Conservation (phyloP, 1,140 invertebrate species). For the Drosophila obscura region DNA sequence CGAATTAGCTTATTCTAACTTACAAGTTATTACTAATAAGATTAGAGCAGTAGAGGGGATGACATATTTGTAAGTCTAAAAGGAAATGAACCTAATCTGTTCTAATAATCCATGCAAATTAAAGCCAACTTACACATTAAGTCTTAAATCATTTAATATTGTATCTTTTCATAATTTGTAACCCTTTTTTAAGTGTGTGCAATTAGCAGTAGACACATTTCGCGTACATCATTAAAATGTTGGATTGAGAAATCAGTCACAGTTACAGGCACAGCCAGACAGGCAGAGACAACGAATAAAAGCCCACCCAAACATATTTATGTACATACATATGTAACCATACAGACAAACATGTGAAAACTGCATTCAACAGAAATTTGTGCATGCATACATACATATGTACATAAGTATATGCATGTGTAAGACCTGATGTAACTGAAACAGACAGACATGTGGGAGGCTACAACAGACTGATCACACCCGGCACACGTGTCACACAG, state of each 20-base stretch:
- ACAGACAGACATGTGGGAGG: conserved; percentile 16
- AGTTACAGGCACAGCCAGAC: conserved; percentile 56
- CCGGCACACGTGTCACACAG: conserved; percentile 12
- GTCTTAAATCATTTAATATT: too few species aligned
- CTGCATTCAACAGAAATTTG: conserved; percentile 1
- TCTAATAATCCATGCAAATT: too few species aligned
- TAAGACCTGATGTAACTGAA: neutral
- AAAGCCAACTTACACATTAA: too few species aligned
- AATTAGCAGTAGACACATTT: conserved; percentile 41
- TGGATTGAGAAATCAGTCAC: conserved; percentile 53
- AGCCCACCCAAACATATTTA: conserved; percentile 51
- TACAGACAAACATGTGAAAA: too few species aligned
- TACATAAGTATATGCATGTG: neutral
- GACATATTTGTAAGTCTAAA: too few species aligned
- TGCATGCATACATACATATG: conserved; percentile 16
- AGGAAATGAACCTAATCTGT: too few species aligned
- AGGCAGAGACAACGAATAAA: conserved; percentile 28
- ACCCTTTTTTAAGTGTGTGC: conserved; percentile 28
- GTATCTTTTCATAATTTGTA: conserved; percentile 6
- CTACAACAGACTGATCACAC: conserved; percentile 11
- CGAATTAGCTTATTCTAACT: too few species aligned
- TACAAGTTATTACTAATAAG: too few species aligned
- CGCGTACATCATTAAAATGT: conserved; percentile 36
- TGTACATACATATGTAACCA: conserved; percentile 14
- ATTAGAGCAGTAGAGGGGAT: neutral